Evolutionary conservation across 1,140 invertebrate species (phyloP), one percentile per base, ranked within the genome.

Genomic region (Cepaea nemoralis): DNA sequence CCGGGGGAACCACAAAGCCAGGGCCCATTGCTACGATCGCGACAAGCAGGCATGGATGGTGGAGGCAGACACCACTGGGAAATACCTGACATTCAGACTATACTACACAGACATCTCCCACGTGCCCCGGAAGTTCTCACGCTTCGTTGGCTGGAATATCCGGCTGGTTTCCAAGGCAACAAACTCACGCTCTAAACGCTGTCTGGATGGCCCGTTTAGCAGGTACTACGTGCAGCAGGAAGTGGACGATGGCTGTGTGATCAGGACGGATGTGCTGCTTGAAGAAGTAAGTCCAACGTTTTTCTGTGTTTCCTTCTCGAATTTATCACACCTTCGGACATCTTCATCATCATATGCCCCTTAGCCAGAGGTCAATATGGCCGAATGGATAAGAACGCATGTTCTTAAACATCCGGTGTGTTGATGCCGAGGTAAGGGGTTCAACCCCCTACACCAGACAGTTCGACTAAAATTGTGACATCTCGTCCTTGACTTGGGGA

Each of bases 191-290:
- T 80, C 83, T n/a, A 93, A 94, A 35, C 93, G 93, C 42, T 91
- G 96, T 0, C 93, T 94, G 0, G 94, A 95, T 31, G 94, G 94
- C 0, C 96, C 95, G 6, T 96, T 95, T 89, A 94, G 94, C 84
- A 94, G 95, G 83, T 97, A 97, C 89, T 97, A 96, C 89, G 94
- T 95, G 14, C 96, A 96, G 88, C 95, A 96, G 77, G 94, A 94
- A 37, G 93, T 93, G 0, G 96, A 97, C 88, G 95, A 96, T 87
- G 88, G 89, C 16, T 87, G 83, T 77, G 59, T 86, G 31, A 86
- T 90, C 69, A 83, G 82, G 42, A 91, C 95, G 0, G 94, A 95
- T 83, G 93, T 97, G 2, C 93, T 94, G 0, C 94, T 96, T 16
- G 95, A 95, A 90, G 95, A 96, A 91, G 95, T 96, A 88, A 91